Base-by-base conservation (phyloP, 2,888 invertebrate species). In the Blomia tropicalis region DNA sequence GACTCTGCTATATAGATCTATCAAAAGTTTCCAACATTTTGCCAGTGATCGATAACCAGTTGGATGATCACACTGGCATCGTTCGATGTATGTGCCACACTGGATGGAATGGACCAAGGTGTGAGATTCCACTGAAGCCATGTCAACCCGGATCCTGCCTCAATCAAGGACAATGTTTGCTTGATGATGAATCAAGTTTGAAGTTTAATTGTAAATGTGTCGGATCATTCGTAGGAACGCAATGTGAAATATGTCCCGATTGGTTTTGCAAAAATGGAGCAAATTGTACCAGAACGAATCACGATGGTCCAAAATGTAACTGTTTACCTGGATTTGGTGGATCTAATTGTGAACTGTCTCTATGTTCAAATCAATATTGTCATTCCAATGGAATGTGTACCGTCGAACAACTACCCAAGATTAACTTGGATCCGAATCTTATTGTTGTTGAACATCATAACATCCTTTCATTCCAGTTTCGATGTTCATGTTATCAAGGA, bases 381-480 rank as follows among this genome's bases (percentile, higher is more conserved):
- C 14, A 56, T 30, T n/a, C 14, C 4, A 14, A 83, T 71, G 78
- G 79, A 17, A 83, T 82, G 19, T 75, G 78, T 14, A 83, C 83
- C 69, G 70, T 74, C 0, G 74, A 54, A 53, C 66, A 61, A 53
- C n/a, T 62, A 59, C 19, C 44, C 44, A 47, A 66, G 54, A 1
- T 27, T 58, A 22, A 31, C 19, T 51, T 61, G 62, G 14, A 51
- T 73, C 53, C 82, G 82, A 70, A 74, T 73, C 44, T 82, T 81
- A n/a, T n/a, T n/a, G n/a, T n/a, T n/a, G n/a, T n/a, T 3, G 68
- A 70, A 58, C 74, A 73, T 23, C 80, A 80, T 70, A 77, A 80
- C 66, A 72, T 29, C 36, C 7, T 7, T 17, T 17, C 36, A 36
- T 11, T 36, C 36, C 7, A 17, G 36, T 36, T 36, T 17, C 7